These are phyloP conservation scores for Rhinophrynus dorsalis DNA, from an alignment of 2,797 vertebrate species.

Conservation along the genomic window DNA sequence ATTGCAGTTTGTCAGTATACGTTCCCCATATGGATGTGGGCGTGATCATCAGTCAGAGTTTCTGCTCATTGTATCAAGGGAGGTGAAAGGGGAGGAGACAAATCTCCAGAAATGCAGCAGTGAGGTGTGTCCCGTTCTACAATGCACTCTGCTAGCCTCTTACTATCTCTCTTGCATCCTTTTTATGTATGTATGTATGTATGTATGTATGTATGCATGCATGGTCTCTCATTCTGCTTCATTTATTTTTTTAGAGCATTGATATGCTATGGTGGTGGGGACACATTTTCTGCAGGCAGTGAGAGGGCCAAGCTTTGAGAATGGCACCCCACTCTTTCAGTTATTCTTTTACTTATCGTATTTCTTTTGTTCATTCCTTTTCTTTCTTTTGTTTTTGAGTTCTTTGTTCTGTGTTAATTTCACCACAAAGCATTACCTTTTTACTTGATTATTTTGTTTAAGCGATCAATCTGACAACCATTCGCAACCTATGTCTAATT, in stretches of 20 bases:
- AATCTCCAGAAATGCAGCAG: conserved; percentile 86
- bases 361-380: neutral
- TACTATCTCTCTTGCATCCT: neutral
- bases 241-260: too few relatives aligned
- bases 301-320: too few relatives aligned
- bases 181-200: too few relatives aligned
- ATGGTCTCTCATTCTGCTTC: conserved; percentile 74
- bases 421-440: neutral
- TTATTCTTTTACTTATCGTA: neutral
- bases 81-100: conserved; percentile 90
- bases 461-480: too few relatives aligned
- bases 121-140: conserved; percentile 87
- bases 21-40: conserved; percentile 78
- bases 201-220: conserved; percentile 73
- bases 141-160: conserved; percentile 59
- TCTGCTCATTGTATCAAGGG: conserved; percentile 95
- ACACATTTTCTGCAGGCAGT: too few relatives aligned
- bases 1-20: conserved; percentile 96
- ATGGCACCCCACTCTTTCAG: conserved; percentile 54
- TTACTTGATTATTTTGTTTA: conserved; percentile 10
- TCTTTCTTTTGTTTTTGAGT: neutral
- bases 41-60: conserved; percentile 92
- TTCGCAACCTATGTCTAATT: too few relatives aligned
- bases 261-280: too few relatives aligned
- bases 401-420: neutral